These are phyloP conservation scores for Tuta absoluta DNA, from an alignment of 2,888 invertebrate genomes.

Conservation along the genomic window DNA sequence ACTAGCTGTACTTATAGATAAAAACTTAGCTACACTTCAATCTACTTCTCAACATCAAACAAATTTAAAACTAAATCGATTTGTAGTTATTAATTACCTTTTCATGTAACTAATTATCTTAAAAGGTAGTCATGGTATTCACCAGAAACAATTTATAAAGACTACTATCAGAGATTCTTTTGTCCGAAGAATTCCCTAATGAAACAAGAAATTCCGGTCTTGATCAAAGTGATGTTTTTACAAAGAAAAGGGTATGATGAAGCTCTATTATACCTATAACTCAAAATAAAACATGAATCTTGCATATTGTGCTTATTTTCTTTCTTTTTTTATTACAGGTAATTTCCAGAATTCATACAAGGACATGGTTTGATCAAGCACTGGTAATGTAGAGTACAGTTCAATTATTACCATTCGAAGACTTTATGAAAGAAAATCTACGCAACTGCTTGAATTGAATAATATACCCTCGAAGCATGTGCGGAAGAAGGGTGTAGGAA, in stretches of 20 bases:
- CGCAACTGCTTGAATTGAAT: not conserved
- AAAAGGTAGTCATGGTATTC: slow-evolving; percentile 20
- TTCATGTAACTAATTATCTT: not conserved
- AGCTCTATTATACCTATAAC: slow-evolving; percentile 6
- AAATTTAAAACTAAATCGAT: too few relatives aligned
- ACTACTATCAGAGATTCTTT: slow-evolving; percentile 41
- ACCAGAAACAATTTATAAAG: slow-evolving; percentile 38
- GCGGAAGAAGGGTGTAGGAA: slow-evolving; percentile 14
- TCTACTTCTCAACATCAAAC: too few relatives aligned
- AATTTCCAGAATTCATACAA: not conserved
- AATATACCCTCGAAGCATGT: slow-evolving; percentile 10
- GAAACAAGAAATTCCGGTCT: slow-evolving; percentile 52
- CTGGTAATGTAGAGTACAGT: not conserved
- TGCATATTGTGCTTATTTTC: not conserved
- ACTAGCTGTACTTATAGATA: too few relatives aligned
- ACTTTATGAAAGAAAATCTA: not conserved
- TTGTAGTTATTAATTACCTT: not conserved
- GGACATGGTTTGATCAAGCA: not conserved
- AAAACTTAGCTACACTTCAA: too few relatives aligned
- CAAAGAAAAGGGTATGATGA: slow-evolving; percentile 31
- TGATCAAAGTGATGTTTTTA: slow-evolving; percentile 46
- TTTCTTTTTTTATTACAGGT: slow-evolving; percentile 25
- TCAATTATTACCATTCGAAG: not conserved
- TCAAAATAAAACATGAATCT: slow-evolving; percentile 6
- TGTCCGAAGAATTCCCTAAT: slow-evolving; percentile 50